Base-by-base conservation (phyloP, 1,140 invertebrate genomes). In the Drosophila busckii region DNA sequence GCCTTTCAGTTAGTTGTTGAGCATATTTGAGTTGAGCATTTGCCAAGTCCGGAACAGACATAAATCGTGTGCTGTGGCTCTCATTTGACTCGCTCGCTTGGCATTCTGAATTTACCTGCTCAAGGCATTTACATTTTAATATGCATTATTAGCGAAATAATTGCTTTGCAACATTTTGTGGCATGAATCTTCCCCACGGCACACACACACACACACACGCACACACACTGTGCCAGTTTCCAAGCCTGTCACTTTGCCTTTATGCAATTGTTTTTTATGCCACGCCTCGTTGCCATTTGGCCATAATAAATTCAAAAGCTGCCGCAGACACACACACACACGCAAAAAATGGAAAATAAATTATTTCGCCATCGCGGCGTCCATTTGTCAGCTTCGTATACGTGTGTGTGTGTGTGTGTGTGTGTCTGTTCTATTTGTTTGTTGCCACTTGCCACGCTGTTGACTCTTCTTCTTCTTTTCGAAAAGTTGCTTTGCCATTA, bases 131-230 rank as follows among this genome's bases (percentile, higher is more conserved):
- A 62, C 55, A 83, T 76, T 84, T 83, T 68, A 84, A 82, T 82
- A 78, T 83, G 66, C 70, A 63, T 70, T 82, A 82, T 83, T 76
- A 66, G 76, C 65, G 44, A 52, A 62, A 82, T 75, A 82, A 82
- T 83, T 76, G 76, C 61, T 70, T 56, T 31, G 17, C 55, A 58
- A 75, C 53, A 83, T 69, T 62, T 46, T 46, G 41, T 7, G 5
- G n/a, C 25, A 28, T 12, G 16, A 7, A 54, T 26, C 32, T 46
- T 31, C 16, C 52, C 46, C 26, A 25, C 19, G 52, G 41, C 50
- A n/a, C 41, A 5, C 20, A 34, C 10, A 34, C 2, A 8, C 25
- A 15, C 4, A 12, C 23, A 2, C 12, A 8, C 1, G 1, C 12
- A 3, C 34, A 19, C 8, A 4, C 34, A 15, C 16, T 17, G 3